Base-by-base conservation (phyloP, 2,113 vertebrate genomes). In the Elachura formosa region DNA sequence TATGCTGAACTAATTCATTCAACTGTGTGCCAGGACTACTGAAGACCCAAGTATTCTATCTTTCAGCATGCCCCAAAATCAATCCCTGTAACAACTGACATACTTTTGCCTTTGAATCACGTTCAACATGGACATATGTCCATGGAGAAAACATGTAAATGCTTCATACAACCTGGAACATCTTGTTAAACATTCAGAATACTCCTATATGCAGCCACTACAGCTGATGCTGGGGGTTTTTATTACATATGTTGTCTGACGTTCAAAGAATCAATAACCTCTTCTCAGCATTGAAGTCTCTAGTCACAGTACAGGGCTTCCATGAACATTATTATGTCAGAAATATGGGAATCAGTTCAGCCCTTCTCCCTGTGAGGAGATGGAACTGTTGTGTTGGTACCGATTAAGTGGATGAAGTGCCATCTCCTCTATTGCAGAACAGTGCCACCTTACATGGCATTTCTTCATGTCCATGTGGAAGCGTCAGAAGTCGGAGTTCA, bases 361-460 rank as follows among this genome's bases (percentile, higher is more conserved):
- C 9, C 20, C 46, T 76, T 69, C 22, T 46, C 22, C 40, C 48
- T 12, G 4, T 23, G 22, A 67, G 31, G 17, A n/a, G 19, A 1
- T 54, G 4, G 4, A 89, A 16, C 29, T 34, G 22, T 13, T 78
- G 33, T 38, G 29, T 20, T 63, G 33, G 25, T n/a, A 46, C 26
- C 36, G 55, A 40, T 14, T 13, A 48, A 18, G 51, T 62, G 10
- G 34, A 13, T 5, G 21, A 26, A 79, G 34, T 33, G 41, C 7
- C 34, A 45, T 36, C 7, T 3, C 12, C 34, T 59, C 31, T 68
- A 5, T 2, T 1, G 0, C n/a, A 48, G 24, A 78, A 34, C 4
- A 85, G 3, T 9, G 52, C 52, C 22, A 22, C 10, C 14, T 72
- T 28, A 25, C n/a, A n/a, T 0, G 0, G 4, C 33, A 24, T 59